A percentile compares a stretch with the other conserved stretches of the same genome.
phyloP scores from a whole-genome alignment of 1,140 invertebrate species.

The Sitobion miscanthi region DNA sequence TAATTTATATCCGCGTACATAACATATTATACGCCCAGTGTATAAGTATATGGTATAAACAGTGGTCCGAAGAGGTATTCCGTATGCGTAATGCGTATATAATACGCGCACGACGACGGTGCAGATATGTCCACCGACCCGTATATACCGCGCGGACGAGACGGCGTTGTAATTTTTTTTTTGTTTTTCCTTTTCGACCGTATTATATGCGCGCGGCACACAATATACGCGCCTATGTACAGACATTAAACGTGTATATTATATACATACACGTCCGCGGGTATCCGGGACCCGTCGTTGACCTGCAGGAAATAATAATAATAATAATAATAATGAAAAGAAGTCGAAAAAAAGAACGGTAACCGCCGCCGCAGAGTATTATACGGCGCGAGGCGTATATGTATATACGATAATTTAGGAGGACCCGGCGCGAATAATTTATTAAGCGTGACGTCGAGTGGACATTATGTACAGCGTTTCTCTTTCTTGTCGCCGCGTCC shows the following conservation, averaged over 20 bases:
- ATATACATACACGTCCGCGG: not conserved
- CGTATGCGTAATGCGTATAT: not conserved
- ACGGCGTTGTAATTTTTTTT: not conserved
- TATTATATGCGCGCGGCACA: not conserved
- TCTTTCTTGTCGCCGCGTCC: conserved; percentile 52
- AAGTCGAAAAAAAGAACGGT: conserved; percentile 13
- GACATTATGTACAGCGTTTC: conserved; percentile 58
- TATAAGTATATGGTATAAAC: not conserved
- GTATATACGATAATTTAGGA: conserved; percentile 12
- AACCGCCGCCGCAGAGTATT: not conserved
- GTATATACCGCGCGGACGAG: not conserved
- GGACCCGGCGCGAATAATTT: conserved; percentile 56
- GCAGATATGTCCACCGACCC: not conserved
- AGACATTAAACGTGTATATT: conserved; percentile 3
- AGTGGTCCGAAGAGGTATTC: not conserved
- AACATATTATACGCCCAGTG: not conserved
- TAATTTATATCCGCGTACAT: not conserved
- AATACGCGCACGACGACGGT: not conserved
- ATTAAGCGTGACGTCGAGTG: conserved; percentile 58
- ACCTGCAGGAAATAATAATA: conserved; percentile 1
- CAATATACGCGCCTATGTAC: not conserved
- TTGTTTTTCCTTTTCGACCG: not conserved
- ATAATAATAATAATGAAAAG: conserved; percentile 40
- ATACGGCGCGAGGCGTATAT: not conserved
- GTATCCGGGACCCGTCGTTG: not conserved